Conservation (phyloP, 1,140 invertebrate species). For the Drosophila oshimai region DNA sequence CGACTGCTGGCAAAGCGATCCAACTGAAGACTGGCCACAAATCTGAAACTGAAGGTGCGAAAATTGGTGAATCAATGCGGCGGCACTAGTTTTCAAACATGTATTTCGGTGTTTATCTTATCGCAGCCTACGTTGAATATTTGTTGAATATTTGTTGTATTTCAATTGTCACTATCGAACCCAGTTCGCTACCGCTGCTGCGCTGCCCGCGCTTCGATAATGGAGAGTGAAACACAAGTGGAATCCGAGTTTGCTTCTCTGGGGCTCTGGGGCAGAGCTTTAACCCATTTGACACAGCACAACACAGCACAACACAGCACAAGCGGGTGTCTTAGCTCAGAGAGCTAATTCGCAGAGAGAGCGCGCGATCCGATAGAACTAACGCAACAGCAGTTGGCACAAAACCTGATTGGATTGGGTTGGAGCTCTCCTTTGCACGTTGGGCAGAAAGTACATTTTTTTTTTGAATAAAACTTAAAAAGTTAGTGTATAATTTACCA, state of each 20-base stretch:
- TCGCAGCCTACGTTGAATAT: slow-evolving; percentile 11
- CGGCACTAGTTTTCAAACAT: slow-evolving; percentile 6
- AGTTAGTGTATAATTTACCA: no score
- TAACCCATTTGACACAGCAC: slow-evolving; percentile 13
- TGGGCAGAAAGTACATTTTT: no score
- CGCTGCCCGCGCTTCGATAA: slow-evolving; percentile 14
- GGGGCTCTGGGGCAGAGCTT: background rate
- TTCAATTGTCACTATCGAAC: slow-evolving; percentile 30
- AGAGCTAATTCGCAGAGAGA: background rate
- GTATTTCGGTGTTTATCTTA: slow-evolving; percentile 35
- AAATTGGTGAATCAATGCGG: slow-evolving; percentile 16
- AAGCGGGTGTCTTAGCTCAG: slow-evolving; percentile 6
- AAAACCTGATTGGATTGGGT: slow-evolving; percentile 7
- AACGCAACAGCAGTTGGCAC: background rate
- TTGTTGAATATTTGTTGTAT: background rate
- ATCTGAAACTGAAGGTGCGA: slow-evolving; percentile 3
- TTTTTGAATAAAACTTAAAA: no score
- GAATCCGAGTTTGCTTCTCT: background rate
- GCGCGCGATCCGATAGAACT: background rate
- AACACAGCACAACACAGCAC: background rate
- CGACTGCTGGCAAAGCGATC: background rate
- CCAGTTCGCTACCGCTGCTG: background rate
- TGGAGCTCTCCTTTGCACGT: background rate
- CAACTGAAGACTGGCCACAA: slow-evolving; percentile 1
- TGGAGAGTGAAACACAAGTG: slow-evolving; percentile 17